A percentile compares a stretch with the other conserved stretches of the same genome.
Conservation (phyloP, 2,797 vertebrate genomes). For the Poecilia wingei region DNA sequence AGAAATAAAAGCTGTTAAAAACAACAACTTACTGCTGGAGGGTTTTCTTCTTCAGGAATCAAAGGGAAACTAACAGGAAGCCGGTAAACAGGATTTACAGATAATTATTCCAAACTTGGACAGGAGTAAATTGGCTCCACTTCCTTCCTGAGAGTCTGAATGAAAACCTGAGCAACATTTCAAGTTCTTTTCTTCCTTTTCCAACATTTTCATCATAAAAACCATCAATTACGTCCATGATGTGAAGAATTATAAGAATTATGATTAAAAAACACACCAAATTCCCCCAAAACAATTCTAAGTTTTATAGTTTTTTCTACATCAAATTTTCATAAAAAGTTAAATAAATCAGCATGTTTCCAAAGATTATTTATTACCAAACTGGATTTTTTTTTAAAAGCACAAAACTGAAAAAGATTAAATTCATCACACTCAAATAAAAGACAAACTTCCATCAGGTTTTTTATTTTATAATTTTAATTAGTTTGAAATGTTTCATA, state of each 20-base stretch:
- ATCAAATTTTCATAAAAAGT: background rate
- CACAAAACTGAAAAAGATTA: background rate
- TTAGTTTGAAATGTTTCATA: background rate
- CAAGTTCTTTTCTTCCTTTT: background rate
- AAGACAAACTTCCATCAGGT: background rate
- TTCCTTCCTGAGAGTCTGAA: slow-evolving; percentile 22
- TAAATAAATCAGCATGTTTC: background rate
- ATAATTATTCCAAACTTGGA: background rate
- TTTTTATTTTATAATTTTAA: background rate
- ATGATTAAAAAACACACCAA: background rate
- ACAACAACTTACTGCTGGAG: background rate
- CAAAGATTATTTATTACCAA: background rate
- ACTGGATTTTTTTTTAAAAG: background rate
- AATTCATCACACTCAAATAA: background rate
- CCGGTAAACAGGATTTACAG: slow-evolving; percentile 12
- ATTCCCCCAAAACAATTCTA: background rate
- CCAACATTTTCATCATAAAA: background rate
- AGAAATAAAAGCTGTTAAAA: background rate
- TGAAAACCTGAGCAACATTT: background rate
- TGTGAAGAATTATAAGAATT: background rate
- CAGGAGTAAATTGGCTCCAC: background rate
- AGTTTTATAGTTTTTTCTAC: background rate
- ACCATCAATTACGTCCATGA: background rate
- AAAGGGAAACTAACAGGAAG: too few species aligned
- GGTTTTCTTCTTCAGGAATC: background rate